A percentile compares a stretch with the other conserved stretches of the same genome.
Evolutionary conservation across 2,797 vertebrate genomes (phyloP).

Genomic region (Enteromius mattozi): DNA sequence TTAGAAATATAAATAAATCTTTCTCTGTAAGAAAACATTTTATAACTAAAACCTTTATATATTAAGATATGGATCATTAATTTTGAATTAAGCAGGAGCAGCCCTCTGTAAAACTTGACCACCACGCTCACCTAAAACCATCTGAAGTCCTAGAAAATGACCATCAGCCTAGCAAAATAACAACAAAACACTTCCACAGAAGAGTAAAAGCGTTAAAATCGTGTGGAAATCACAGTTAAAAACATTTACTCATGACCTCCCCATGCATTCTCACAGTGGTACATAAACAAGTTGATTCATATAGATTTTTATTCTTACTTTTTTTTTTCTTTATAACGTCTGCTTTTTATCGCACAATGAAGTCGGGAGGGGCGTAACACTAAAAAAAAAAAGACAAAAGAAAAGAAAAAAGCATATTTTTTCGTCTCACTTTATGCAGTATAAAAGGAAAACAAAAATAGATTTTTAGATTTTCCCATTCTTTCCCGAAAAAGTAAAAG

Average conservation of each 20-base stretch:
- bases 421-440: slow-evolving; percentile 67
- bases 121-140: not conserved
- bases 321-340: not conserved
- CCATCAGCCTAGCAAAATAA: not conserved
- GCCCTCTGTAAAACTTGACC: slow-evolving; percentile 15
- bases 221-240: slow-evolving; percentile 62
- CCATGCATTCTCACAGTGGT: slow-evolving; percentile 77
- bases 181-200: slow-evolving; percentile 54
- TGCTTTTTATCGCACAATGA: slow-evolving; percentile 50
- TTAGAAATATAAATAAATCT: slow-evolving; percentile 75
- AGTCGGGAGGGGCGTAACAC: slow-evolving; percentile 55
- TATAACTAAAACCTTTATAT: slow-evolving; percentile 46
- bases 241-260: slow-evolving; percentile 65
- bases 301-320: slow-evolving; percentile 47
- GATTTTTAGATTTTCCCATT: slow-evolving; percentile 64
- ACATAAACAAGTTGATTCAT: slow-evolving; percentile 54
- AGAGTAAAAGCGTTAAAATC: slow-evolving; percentile 60
- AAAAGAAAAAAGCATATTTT: slow-evolving; percentile 28
- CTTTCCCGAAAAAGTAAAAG: slow-evolving; percentile 70
- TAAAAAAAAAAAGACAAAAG: slow-evolving; percentile 5
- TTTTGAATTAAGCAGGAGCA: slow-evolving; percentile 64
- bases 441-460: slow-evolving; percentile 74
- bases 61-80: slow-evolving; percentile 66
- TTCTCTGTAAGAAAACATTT: slow-evolving; percentile 61
- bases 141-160: not conserved